Conservation (phyloP, 2,888 invertebrate species). For the Heliconius ismenius region DNA sequence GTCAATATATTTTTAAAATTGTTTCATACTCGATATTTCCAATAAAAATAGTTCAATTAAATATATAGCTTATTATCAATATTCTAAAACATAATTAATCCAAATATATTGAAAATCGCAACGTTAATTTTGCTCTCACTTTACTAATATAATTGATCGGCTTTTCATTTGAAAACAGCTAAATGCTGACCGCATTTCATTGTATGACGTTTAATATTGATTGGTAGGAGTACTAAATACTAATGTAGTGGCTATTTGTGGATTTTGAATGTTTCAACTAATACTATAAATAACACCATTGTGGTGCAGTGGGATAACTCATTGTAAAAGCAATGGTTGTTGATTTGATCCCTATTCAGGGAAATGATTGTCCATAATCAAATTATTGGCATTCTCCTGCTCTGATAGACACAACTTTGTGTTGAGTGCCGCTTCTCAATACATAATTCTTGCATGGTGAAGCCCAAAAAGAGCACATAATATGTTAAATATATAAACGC, state of each 20-base stretch:
- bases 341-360: not conserved
- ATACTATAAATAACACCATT: not conserved
- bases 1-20: too few relatives aligned
- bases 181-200: slow-evolving; percentile 7
- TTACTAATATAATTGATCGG: not conserved
- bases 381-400: not conserved
- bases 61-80: not conserved
- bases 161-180: slow-evolving; percentile 16
- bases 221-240: not conserved
- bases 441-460: too few relatives aligned
- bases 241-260: not conserved
- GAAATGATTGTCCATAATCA: not conserved
- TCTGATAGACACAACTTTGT: not conserved
- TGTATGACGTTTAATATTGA: not conserved
- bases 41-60: not conserved
- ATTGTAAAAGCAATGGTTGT: not conserved
- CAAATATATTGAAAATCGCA: not conserved
- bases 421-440: too few relatives aligned
- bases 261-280: not conserved
- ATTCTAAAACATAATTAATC: not conserved
- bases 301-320: not conserved
- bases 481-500: too few relatives aligned
- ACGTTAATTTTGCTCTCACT: not conserved
- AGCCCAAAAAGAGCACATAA: too few relatives aligned
- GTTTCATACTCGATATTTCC: not conserved